These are phyloP conservation scores for Apomyelois bistriatella DNA, from an alignment of 2,888 invertebrate genomes.

Conservation along the genomic window DNA sequence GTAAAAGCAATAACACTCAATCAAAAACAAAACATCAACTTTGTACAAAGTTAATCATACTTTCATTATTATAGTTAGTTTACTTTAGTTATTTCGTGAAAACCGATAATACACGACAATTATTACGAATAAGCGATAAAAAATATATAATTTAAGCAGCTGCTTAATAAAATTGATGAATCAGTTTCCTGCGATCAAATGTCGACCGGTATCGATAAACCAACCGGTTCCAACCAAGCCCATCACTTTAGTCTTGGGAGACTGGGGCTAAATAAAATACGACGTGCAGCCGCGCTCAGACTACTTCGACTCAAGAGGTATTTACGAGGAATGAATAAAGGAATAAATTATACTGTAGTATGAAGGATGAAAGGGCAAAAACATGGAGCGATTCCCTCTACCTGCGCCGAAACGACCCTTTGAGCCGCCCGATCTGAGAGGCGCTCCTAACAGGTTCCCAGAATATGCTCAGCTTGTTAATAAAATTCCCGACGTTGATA, in stretches of 20 bases:
- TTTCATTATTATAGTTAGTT: too few relatives aligned
- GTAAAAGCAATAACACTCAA: too few relatives aligned
- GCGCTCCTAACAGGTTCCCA: slow-evolving; percentile 41
- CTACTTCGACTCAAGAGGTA: slow-evolving; percentile 35
- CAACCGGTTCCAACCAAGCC: slow-evolving; percentile 44
- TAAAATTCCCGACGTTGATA: slow-evolving; percentile 33
- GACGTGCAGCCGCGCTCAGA: slow-evolving; percentile 21
- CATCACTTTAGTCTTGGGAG: slow-evolving; percentile 52
- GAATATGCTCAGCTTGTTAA: slow-evolving; percentile 40
- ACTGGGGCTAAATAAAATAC: slow-evolving; percentile 41
- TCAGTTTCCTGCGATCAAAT: slow-evolving; percentile 40
- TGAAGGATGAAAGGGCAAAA: slow-evolving; percentile 48
- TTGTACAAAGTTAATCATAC: too few relatives aligned
- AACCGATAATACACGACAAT: slow-evolving; percentile 28
- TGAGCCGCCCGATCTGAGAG: slow-evolving; percentile 33
- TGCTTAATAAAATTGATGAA: slow-evolving; percentile 51
- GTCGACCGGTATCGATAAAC: slow-evolving; percentile 45
- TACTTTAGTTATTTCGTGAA: too few relatives aligned
- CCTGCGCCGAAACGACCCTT: slow-evolving; percentile 42
- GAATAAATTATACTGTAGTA: slow-evolving; percentile 44
- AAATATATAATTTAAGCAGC: slow-evolving; percentile 40
- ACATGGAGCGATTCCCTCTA: slow-evolving; percentile 40
- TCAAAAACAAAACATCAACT: too few relatives aligned
- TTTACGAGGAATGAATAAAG: slow-evolving; percentile 42
- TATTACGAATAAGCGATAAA: slow-evolving; percentile 43